These are phyloP conservation scores for Enteromius unitaeniatus DNA, from an alignment of 2,797 vertebrate genomes.

Conservation along the genomic window DNA sequence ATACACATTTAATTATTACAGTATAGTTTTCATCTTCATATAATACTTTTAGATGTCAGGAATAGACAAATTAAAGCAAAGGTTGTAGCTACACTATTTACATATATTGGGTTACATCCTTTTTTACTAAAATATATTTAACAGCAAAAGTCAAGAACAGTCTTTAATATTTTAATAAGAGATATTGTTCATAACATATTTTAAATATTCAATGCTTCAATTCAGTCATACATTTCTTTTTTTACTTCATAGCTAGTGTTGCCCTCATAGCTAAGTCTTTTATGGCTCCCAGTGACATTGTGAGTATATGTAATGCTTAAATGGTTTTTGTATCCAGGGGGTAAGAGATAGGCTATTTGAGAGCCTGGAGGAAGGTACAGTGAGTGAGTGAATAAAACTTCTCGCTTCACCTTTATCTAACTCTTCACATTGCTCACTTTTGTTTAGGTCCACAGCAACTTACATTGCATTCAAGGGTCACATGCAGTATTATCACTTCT, in stretches of 20 bases:
- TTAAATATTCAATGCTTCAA: background rate
- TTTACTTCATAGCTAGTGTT: background rate
- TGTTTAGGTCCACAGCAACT: background rate
- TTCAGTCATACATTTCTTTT: background rate
- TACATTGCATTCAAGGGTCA: background rate
- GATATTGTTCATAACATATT: slow-evolving; percentile 9
- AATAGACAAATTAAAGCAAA: background rate
- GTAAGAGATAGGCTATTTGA: background rate
- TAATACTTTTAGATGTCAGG: background rate
- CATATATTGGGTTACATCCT: background rate
- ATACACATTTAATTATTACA: background rate
- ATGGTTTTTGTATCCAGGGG: background rate
- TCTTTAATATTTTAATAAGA: background rate
- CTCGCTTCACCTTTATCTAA: background rate
- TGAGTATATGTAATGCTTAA: background rate
- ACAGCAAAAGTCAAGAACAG: background rate
- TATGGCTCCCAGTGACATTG: slow-evolving; percentile 7
- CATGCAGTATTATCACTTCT: too few relatives aligned
- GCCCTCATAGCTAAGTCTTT: background rate
- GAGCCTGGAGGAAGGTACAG: background rate
- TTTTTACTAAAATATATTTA: background rate
- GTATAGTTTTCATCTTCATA: background rate
- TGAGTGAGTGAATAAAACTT: background rate
- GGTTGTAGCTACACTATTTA: background rate
- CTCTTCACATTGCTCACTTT: background rate